Evolutionary conservation across 92 coral and sea anemone species (phyloP).

Genomic region (Anthopleura xanthogrammica): DNA sequence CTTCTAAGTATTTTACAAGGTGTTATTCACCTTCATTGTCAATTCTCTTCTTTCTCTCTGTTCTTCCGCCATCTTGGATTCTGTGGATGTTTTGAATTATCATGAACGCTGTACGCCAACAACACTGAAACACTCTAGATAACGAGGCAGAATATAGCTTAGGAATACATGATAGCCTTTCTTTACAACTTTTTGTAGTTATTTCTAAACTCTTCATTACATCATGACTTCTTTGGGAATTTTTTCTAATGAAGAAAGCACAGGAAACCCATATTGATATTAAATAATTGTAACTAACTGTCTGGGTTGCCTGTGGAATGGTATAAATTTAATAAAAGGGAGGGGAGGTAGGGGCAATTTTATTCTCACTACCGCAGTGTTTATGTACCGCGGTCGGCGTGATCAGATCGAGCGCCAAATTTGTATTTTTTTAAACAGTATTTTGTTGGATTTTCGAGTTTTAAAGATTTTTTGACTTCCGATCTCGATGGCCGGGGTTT

Average conservation of each 20-base stretch:
- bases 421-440: background rate
- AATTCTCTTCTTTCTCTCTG: slow-evolving; percentile 12
- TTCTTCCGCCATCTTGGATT: slow-evolving; percentile 9
- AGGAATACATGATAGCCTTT: background rate
- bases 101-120: background rate
- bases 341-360: background rate
- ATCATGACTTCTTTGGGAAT: background rate
- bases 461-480: background rate
- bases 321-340: background rate
- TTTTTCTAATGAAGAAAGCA: background rate
- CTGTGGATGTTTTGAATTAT: background rate
- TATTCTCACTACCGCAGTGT: background rate
- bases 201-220: background rate
- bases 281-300: too few species aligned
- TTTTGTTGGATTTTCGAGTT: background rate
- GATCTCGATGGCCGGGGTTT: slow-evolving; percentile 36
- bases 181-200: background rate
- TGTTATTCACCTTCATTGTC: slow-evolving; percentile 15
- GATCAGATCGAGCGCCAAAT: background rate
- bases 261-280: too few species aligned
- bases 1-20: too few species aligned
- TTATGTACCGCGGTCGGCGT: background rate
- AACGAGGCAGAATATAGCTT: background rate
- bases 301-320: background rate
- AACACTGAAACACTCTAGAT: background rate